Percentiles rank a stretch among this genome's conserved stretches.
phyloP scores from a whole-genome alignment of 1,140 invertebrate species.

The Hypsibius dujardini region DNA sequence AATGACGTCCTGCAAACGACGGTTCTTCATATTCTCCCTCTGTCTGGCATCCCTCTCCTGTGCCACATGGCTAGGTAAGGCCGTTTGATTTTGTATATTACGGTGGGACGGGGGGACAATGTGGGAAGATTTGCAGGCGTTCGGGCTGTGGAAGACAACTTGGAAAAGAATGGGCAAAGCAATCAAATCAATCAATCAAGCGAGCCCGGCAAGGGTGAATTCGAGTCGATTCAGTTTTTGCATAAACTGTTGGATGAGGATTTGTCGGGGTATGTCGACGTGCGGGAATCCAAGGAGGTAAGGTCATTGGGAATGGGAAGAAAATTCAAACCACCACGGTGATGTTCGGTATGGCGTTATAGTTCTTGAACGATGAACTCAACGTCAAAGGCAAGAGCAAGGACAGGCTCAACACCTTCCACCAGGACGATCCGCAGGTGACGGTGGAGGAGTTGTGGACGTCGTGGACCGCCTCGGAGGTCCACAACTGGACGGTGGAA shows the following conservation, averaged over 20 bases:
- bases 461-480: not conserved
- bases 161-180: no score
- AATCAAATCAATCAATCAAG: not conserved
- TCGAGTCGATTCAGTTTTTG: not conserved
- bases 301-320: not conserved
- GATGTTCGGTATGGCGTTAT: not conserved
- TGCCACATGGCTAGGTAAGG: no score
- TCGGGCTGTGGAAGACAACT: no score
- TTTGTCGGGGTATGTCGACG: not conserved
- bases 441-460: conserved; percentile 8
- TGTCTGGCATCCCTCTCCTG: no score
- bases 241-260: conserved; percentile 5
- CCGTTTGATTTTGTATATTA: no score
- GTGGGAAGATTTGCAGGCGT: no score
- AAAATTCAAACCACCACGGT: not conserved
- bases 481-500: conserved; percentile 14
- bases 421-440: conserved; percentile 7
- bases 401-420: not conserved
- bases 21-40: no score
- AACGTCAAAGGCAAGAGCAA: conserved; percentile 12
- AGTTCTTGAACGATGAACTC: conserved; percentile 16
- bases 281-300: not conserved
- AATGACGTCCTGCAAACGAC: no score
- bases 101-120: no score
- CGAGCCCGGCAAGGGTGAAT: not conserved